Base-by-base conservation (phyloP, 2,113 vertebrate species). In the Microtus ochrogaster region DNA sequence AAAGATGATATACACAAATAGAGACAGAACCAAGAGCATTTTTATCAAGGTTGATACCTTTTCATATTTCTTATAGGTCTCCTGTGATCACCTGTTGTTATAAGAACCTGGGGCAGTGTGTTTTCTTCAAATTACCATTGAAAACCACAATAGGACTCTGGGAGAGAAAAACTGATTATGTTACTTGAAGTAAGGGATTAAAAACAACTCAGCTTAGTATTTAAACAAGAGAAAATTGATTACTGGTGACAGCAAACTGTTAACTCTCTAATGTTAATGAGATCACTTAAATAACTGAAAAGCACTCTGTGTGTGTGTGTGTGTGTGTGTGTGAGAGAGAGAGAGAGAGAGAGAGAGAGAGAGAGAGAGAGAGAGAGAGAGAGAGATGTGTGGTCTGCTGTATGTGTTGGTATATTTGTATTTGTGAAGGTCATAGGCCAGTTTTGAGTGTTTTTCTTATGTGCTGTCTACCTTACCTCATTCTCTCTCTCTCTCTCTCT, bases 161-260 rank as follows among this genome's bases (percentile, higher is more conserved):
- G 30, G 19, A 91, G 19, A 39, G 73, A 70, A 94, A 93, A 91
- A 82, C 49, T 90, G 33, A 52, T 89, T 82, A 94, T 26, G 17
- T 82, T 91, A 92, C 8, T 85, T 95, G 14, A 97, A 95, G 49
- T 92, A 47, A 66, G 10, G 7, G 65, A 70, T 89, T 94, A 10
- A 66, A 72, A 36, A 7, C 47, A 55, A 82, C 33, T 44, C 33
- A 93, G 63, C 39, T 82, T 2, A 66, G 61, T 39, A 88, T 66
- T 95, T 87, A 96, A 91, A 66, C 24, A 84, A 89, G 82, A 63
- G 63, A 70, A 91, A 89, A 96, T 61, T 22, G 58, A 4, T 85
- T 92, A 77, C 21, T 39, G 33, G 36, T 55, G 24, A 33, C 2
- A 90, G 30, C 70, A 86, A 81, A 47, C 78, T 66, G 26, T 72